These are phyloP conservation scores for Apodemia mormo DNA, from an alignment of 2,888 invertebrate species.

Conservation along the genomic window DNA sequence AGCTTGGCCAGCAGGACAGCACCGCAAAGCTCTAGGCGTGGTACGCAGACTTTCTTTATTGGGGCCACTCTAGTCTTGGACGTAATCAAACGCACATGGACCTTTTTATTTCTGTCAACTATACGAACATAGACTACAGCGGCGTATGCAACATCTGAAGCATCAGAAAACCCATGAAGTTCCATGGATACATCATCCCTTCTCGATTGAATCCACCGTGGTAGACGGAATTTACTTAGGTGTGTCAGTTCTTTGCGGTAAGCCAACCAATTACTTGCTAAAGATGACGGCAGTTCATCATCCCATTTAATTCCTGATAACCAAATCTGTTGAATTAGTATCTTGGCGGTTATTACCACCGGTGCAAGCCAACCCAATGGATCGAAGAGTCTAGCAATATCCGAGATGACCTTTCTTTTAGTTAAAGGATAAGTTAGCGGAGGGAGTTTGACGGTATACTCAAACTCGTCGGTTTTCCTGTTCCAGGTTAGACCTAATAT, in stretches of 20 bases:
- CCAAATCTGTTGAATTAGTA: constrained; percentile 46
- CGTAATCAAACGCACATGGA: neutral
- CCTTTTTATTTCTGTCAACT: constrained; percentile 4
- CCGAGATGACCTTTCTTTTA: constrained; percentile 44
- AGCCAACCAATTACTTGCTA: constrained; percentile 24
- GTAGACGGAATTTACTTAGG: constrained; percentile 21
- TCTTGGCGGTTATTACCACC: constrained; percentile 36
- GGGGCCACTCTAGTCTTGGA: constrained; percentile 7
- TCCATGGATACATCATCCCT: constrained; percentile 19
- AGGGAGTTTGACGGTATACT: constrained; percentile 38
- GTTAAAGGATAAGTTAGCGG: constrained; percentile 35
- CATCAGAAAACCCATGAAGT: constrained; percentile 37
- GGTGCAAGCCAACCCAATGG: constrained; percentile 47
- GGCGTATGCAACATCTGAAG: constrained; percentile 34
- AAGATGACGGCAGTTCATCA: constrained; percentile 33
- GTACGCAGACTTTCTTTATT: neutral
- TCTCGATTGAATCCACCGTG: constrained; percentile 27
- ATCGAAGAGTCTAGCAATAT: constrained; percentile 43
- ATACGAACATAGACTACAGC: constrained; percentile 34
- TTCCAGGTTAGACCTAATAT: constrained; percentile 44
- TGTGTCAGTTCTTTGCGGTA: constrained; percentile 22
- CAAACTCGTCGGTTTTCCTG: too few species aligned
- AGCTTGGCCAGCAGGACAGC: neutral
- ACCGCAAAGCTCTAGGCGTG: constrained; percentile 5
- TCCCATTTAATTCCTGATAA: constrained; percentile 43